Evolutionary conservation across 2,797 vertebrate genomes (phyloP).

Genomic region (Spinus pinus): DNA sequence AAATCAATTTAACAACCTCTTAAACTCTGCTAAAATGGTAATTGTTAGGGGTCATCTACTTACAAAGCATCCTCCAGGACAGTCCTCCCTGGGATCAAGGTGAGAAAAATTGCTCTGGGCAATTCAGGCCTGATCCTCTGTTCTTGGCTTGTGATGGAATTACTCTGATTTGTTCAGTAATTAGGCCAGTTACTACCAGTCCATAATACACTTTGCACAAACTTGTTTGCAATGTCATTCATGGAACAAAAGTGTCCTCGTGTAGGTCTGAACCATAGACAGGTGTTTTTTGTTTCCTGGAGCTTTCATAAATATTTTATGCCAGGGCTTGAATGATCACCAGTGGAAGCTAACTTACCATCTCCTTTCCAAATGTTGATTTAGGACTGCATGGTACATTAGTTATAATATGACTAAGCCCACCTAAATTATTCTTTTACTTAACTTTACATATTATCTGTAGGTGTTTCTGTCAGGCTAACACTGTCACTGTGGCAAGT

Average conservation of each 20-base stretch:
- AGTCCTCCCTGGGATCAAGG: background rate
- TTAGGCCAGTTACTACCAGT: background rate
- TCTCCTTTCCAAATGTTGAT: slow-evolving; percentile 37
- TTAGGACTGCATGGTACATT: slow-evolving; percentile 30
- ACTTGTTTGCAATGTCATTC: background rate
- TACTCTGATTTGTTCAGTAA: background rate
- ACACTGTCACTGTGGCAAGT: slow-evolving; percentile 23
- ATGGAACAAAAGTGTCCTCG: background rate
- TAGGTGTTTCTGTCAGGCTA: slow-evolving; percentile 47
- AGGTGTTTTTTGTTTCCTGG: background rate
- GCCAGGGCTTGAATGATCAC: background rate
- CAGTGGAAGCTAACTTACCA: background rate
- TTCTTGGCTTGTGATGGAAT: background rate
- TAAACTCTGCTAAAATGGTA: background rate
- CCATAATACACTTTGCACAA: background rate
- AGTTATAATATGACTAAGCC: slow-evolving; percentile 51
- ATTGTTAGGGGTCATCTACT: background rate
- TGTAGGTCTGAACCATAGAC: background rate
- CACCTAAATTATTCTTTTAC: slow-evolving; percentile 65
- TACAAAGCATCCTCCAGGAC: background rate
- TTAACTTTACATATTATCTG: slow-evolving; percentile 54
- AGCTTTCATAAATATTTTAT: slow-evolving; percentile 6
- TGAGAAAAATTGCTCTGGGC: background rate
- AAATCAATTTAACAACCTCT: background rate
- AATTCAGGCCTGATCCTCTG: background rate